Base-by-base conservation (phyloP, 2,797 vertebrate genomes). In the Staurois parvus region DNA sequence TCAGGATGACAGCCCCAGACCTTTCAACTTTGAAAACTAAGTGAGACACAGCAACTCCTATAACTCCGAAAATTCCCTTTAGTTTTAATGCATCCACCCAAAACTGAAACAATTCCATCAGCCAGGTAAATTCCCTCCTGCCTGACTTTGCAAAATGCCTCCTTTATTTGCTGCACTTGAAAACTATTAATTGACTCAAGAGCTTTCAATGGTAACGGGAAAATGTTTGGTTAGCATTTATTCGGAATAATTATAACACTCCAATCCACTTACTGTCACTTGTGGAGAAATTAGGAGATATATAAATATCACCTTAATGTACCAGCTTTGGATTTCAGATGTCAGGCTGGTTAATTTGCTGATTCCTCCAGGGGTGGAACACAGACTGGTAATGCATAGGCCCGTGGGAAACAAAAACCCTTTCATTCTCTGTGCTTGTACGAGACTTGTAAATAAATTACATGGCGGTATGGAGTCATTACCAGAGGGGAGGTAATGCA, bases 201-300 rank as follows among this genome's bases (percentile, higher is more conserved):
- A 85, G 10, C 4, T 81, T 72, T 82, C 79, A 85, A 32, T 26
- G 11, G 73, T 75, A 34, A 84, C 37, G 85, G 45, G 34, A 92
- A 91, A 89, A 86, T 84, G 32, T 88, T 81, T 84, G 56, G 21
- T 91, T 89, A 88, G 62, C 59, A 87, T 89, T 88, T 90, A 91
- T 85, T 84, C 80, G 29, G 73, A 88, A 87, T 89, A 90, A 90
- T 90, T 89, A 85, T 87, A 88, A 89, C 69, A 89, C 1, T 90
- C 77, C 48, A 74, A 85, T 85, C 70, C 79, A 79, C 21, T 83
- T 83, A 78, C 74, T 88, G 45, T 81, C 84, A 87, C 19, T 88
- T 85, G 40, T 88, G 17, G 42, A 85, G 88, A 90, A 90, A 85
- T 56, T 81, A 84, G 85, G 70, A 89, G 24, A 88, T 85, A 88